phyloP scores from a whole-genome alignment of 64 coral and sea anemone species.

The Astreopora myriophthalma region DNA sequence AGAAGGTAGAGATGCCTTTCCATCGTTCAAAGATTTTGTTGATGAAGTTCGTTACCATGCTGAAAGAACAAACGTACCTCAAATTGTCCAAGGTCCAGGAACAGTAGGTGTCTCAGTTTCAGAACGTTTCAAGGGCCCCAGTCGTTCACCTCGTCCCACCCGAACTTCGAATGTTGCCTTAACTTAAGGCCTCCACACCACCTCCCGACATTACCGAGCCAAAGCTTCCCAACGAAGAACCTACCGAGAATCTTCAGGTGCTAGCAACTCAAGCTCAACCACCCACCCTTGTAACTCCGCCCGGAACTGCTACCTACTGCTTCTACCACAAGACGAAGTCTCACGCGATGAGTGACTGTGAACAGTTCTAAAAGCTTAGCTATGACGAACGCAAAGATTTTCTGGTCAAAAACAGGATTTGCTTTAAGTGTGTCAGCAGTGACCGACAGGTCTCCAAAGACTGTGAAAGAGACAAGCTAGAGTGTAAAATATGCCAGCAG shows the following conservation, averaged over 20 bases:
- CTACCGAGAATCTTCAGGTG: neutral
- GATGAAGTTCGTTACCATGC: constrained; percentile 60
- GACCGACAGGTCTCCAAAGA: constrained; percentile 37
- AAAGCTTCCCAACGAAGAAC: constrained; percentile 8
- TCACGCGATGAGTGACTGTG: constrained; percentile 59
- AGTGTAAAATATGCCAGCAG: constrained; percentile 42
- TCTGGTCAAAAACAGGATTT: constrained; percentile 44
- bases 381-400: constrained; percentile 66
- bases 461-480: constrained; percentile 39
- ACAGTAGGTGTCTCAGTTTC: neutral
- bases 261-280: constrained; percentile 16
- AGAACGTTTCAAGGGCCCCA: neutral
- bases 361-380: constrained; percentile 41
- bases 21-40: constrained; percentile 44
- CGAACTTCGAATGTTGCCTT: neutral
- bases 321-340: constrained; percentile 69
- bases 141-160: neutral
- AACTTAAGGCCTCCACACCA: constrained; percentile 3
- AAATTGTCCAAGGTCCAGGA: neutral
- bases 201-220: neutral
- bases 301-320: neutral
- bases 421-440: constrained; percentile 56
- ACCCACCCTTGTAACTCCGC: neutral
- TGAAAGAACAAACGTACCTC: constrained; percentile 55
- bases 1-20: constrained; percentile 49